Conservation (phyloP, 2,888 invertebrate genomes). For the Chrysolina haemoptera region DNA sequence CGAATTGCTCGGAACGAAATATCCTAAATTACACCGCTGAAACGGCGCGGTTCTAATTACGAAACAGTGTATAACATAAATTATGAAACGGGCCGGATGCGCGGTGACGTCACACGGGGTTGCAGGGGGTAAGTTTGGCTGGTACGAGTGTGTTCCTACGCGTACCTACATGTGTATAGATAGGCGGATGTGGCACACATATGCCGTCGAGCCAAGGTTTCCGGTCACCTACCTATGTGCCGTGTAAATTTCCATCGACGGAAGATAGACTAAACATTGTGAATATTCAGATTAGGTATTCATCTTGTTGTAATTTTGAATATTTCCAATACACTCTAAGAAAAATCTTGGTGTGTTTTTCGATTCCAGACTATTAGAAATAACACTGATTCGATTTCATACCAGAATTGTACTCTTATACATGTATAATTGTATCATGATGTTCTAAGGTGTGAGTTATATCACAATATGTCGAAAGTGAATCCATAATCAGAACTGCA, state of each 20-base stretch:
- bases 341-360: too few relatives aligned
- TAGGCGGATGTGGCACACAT: slow-evolving; percentile 67
- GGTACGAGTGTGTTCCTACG: slow-evolving; percentile 46
- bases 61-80: slow-evolving; percentile 56
- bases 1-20: not conserved
- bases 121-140: slow-evolving; percentile 56
- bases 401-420: too few relatives aligned
- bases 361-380: too few relatives aligned
- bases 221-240: slow-evolving; percentile 69
- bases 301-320: not conserved
- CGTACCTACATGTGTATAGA: slow-evolving; percentile 52
- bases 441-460: too few relatives aligned
- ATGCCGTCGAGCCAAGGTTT: slow-evolving; percentile 66
- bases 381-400: too few relatives aligned
- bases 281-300: not conserved
- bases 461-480: too few relatives aligned
- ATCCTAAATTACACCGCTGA: not conserved
- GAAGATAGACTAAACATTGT: slow-evolving; percentile 1
- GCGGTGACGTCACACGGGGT: slow-evolving; percentile 54
- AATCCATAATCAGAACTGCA: too few relatives aligned
- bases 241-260: not conserved
- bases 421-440: too few relatives aligned
- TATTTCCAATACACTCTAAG: too few relatives aligned
- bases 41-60: slow-evolving; percentile 50
- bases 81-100: slow-evolving; percentile 54